A percentile compares a stretch with the other conserved stretches of the same genome.
Evolutionary conservation across 2,888 invertebrate species (phyloP).

Genomic region (Dioctria rufipes): DNA sequence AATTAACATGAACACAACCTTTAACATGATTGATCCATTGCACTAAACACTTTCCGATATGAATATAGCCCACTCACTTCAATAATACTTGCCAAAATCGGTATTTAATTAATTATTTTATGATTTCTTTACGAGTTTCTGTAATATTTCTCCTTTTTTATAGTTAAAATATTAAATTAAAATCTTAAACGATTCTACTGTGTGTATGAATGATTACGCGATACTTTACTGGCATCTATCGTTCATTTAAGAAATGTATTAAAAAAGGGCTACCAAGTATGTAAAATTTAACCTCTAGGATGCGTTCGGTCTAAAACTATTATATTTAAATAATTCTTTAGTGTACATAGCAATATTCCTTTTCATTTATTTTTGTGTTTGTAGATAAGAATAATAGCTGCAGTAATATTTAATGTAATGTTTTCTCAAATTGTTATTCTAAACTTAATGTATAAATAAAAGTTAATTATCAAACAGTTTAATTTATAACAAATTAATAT

Average conservation of each 20-base stretch:
- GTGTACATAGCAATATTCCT: too few species aligned
- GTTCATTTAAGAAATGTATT: conserved; percentile 44
- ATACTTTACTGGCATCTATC: conserved; percentile 54
- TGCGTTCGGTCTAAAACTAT: too few species aligned
- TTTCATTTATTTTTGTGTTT: too few species aligned
- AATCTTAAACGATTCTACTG: conserved; percentile 36
- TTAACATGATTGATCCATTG: conserved; percentile 57
- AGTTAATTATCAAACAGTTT: too few species aligned
- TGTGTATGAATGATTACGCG: conserved; percentile 29
- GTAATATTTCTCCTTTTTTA: background rate
- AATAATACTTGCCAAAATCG: background rate
- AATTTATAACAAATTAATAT: too few species aligned
- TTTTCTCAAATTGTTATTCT: too few species aligned
- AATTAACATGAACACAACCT: conserved; percentile 51
- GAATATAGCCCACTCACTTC: background rate
- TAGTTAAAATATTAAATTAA: conserved; percentile 36
- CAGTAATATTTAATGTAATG: too few species aligned
- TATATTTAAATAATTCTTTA: too few species aligned
- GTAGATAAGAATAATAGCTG: too few species aligned
- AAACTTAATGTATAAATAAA: too few species aligned
- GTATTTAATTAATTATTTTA: background rate
- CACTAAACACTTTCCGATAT: conserved; percentile 20
- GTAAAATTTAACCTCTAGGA: background rate
- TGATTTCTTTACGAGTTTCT: background rate
- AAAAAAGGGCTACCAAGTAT: conserved; percentile 16